phyloP scores from a whole-genome alignment of 2,797 vertebrate genomes.

The Odontamblyopus rebecca region DNA sequence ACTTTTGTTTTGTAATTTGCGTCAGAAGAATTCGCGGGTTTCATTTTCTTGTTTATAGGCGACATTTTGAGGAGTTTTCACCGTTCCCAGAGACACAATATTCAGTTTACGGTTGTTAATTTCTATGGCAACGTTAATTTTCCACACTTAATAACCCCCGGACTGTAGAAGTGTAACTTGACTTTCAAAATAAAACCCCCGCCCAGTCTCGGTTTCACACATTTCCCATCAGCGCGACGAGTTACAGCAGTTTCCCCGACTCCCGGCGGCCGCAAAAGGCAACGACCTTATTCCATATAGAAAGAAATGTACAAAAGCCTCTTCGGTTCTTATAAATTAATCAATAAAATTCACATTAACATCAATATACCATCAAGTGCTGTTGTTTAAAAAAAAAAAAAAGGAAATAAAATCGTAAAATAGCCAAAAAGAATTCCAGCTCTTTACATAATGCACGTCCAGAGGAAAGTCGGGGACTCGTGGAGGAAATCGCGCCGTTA shows the following conservation, averaged over 20 bases:
- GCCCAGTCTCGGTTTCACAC: constrained; percentile 43
- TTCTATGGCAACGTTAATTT: too few species aligned
- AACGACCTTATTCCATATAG: constrained; percentile 53
- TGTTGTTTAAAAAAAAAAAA: constrained; percentile 50
- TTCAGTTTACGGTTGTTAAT: too few species aligned
- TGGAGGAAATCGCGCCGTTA: constrained; percentile 44
- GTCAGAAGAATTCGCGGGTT: constrained; percentile 19
- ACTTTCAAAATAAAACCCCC: constrained; percentile 36
- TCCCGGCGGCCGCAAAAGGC: constrained; percentile 60
- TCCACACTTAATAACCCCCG: too few species aligned
- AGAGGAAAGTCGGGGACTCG: constrained; percentile 42
- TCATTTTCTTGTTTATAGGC: too few species aligned
- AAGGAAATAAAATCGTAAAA: constrained; percentile 28
- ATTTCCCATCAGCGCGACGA: constrained; percentile 40
- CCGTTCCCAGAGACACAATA: too few species aligned
- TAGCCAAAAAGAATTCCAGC: constrained; percentile 53
- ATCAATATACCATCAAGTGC: constrained; percentile 67
- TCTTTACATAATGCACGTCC: constrained; percentile 26
- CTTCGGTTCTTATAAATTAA: constrained; percentile 52
- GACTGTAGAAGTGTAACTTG: constrained; percentile 33
- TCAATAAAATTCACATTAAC: constrained; percentile 61
- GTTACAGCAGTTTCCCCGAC: constrained; percentile 36
- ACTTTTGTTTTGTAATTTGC: constrained; percentile 31
- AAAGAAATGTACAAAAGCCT: constrained; percentile 73
- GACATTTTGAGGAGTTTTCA: too few species aligned